These are phyloP conservation scores for Psammodynastes pulverulentus DNA, from an alignment of 2,113 vertebrate genomes.

Conservation along the genomic window DNA sequence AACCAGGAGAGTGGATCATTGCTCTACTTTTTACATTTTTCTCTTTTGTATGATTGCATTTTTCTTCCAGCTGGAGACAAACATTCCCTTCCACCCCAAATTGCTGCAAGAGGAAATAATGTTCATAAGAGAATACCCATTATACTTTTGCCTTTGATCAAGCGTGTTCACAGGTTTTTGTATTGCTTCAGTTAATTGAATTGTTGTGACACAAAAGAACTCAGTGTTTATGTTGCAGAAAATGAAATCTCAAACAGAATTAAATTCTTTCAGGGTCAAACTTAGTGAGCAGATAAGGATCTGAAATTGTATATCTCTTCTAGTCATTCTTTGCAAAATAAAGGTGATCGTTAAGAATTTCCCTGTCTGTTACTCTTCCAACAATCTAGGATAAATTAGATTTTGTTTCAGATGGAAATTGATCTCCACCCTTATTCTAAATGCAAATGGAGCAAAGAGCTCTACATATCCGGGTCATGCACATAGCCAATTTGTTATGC, in stretches of 20 bases:
- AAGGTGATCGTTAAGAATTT: not conserved
- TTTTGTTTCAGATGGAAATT: not conserved
- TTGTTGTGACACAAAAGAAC: not conserved
- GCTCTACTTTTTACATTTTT: not conserved
- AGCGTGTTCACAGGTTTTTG: not conserved
- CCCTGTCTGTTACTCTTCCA: not conserved
- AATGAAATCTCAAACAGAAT: not conserved
- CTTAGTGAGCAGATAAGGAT: not conserved
- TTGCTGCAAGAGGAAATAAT: not conserved
- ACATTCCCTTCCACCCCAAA: not conserved
- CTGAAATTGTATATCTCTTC: not conserved
- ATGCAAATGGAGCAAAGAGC: not conserved
- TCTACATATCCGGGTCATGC: not conserved
- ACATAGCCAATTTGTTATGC: not conserved
- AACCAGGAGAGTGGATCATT: constrained; percentile 39
- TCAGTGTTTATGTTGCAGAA: not conserved
- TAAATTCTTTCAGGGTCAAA: not conserved
- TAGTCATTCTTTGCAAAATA: not conserved
- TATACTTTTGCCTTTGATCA: not conserved
- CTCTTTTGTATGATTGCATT: not conserved
- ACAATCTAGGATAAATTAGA: not conserved
- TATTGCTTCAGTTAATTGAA: not conserved
- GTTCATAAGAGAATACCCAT: not conserved
- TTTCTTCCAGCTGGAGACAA: not conserved
- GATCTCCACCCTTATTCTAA: not conserved